Conservation (phyloP, 2,888 invertebrate species). For the Agrilus biguttatus region DNA sequence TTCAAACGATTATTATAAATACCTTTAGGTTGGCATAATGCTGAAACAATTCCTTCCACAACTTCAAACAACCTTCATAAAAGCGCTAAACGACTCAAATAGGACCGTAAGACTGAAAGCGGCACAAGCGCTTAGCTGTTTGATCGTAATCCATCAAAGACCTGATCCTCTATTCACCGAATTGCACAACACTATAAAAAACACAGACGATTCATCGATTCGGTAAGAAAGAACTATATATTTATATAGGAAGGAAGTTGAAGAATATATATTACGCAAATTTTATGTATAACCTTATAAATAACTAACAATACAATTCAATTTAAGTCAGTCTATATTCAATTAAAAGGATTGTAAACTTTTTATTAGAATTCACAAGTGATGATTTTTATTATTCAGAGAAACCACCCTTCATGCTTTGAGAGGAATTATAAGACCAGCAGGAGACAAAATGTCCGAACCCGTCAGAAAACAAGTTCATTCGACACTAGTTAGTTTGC, state of each 20-base stretch:
- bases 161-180: conserved; percentile 93
- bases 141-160: conserved; percentile 83
- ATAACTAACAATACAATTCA: too few species aligned
- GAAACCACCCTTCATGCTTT: conserved; percentile 91
- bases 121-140: conserved; percentile 71
- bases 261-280: too few species aligned
- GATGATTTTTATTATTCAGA: conserved; percentile 28
- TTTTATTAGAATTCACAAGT: not conserved
- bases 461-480: conserved; percentile 60
- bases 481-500: conserved; percentile 49
- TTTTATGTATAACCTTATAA: too few species aligned
- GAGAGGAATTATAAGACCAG: conserved; percentile 67
- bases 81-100: conserved; percentile 82
- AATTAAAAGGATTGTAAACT: not conserved
- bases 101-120: conserved; percentile 80
- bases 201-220: conserved; percentile 69
- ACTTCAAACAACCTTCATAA: conserved; percentile 94
- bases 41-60: conserved; percentile 97
- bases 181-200: conserved; percentile 72
- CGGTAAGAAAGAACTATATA: conserved; percentile 14
- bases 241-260: too few species aligned
- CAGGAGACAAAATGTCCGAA: conserved; percentile 81
- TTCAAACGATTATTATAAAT: conserved; percentile 1
- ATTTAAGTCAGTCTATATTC: too few species aligned
- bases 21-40: conserved; percentile 76